Conservation (phyloP, 2,113 vertebrate genomes). For the Odontophorus gujanensis region DNA sequence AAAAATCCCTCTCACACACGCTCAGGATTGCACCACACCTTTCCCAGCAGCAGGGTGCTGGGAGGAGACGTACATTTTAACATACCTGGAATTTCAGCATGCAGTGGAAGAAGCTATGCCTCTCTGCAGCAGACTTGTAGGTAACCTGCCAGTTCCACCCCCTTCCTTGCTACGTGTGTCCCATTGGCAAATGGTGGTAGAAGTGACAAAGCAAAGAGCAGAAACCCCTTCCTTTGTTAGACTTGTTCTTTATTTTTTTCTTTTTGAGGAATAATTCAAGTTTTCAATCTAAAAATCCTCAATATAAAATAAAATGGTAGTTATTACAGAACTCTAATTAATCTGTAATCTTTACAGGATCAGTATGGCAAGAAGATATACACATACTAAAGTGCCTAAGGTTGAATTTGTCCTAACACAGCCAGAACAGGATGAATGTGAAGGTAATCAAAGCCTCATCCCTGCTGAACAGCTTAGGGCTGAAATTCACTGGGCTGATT, state of each 20-base stretch:
- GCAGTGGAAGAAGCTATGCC: not conserved
- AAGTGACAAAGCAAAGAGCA: not conserved
- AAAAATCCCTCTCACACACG: not conserved
- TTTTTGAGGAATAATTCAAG: not conserved
- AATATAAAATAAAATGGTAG: not conserved
- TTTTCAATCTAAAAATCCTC: not conserved
- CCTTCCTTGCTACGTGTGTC: not conserved
- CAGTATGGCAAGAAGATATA: not conserved
- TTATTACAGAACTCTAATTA: slow-evolving; percentile 42
- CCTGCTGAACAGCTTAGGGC: not conserved
- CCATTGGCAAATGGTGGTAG: not conserved
- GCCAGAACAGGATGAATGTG: not conserved
- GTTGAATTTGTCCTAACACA: not conserved
- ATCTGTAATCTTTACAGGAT: slow-evolving; percentile 46
- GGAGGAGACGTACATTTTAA: not conserved
- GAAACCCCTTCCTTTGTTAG: not conserved
- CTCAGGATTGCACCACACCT: slow-evolving; percentile 31
- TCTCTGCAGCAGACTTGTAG: not conserved
- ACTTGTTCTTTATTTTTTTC: fast-evolving
- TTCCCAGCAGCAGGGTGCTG: not conserved
- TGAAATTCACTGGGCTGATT: not conserved
- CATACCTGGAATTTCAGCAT: not conserved
- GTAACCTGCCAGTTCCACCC: not conserved
- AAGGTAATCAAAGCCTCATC: not conserved
- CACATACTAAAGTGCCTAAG: not conserved